Base-by-base conservation (phyloP, 2,888 invertebrate species). In the Gymnocheta viridis region DNA sequence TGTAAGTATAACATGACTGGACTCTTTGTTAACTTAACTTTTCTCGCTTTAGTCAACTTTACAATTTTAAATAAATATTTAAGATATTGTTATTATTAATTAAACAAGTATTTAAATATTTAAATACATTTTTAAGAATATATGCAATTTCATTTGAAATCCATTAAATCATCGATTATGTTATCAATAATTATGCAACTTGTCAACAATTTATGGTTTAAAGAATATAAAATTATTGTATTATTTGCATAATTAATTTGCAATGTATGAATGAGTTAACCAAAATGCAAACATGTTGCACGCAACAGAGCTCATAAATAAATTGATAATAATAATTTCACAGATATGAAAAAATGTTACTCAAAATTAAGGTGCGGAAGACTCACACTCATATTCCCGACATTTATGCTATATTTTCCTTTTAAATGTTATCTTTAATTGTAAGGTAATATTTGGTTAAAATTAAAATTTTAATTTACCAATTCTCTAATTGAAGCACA, bases 31-130 rank as follows among this genome's bases (percentile, higher is more conserved):
- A 10, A 51, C 7, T 12, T n/a, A n/a, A n/a, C n/a, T n/a, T n/a
- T 35, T 14, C 2, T 49, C 3, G 17, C 22, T 60, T 60, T 19
- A 24, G 17, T n/a, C 35, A 47, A 19, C 17, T 35, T 62, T 49
- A 17, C 3, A 6, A 2, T 29, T 24, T 51, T 56, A 29, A 73
- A 73, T 22, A 60, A 49, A 62, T 35, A 73, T 38, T 38, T 44
- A 12, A 4, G 2, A 17, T 2, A 12, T 10, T 17, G 17, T 54
- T 27, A 0, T 24, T 62, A 49, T 35, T 49, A 73, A 32, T 7
- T 27, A 38, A 41, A 17, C 9, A 74, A 74, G 64, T 51, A 73
- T 60, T 73, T 5, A 74, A 74, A 74, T 51, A 73, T 60, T 73
- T 49, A 32, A 22, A 24, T 24, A 49, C 29, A 5, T 44, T 32